Conservation (phyloP, 2,797 vertebrate species). For the Spondyliosoma cantharus region DNA sequence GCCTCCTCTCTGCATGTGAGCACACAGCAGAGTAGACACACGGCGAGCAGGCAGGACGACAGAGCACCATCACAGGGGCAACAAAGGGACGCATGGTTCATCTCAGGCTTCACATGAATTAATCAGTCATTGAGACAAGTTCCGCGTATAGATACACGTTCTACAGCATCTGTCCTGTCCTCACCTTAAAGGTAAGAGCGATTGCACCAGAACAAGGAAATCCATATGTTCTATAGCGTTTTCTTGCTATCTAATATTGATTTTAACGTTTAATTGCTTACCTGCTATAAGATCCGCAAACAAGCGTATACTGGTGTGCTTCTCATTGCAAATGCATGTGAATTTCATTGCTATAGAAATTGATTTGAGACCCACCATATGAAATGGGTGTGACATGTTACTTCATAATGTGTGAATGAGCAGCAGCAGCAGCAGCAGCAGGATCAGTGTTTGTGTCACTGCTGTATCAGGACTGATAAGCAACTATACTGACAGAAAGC, state of each 20-base stretch:
- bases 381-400: constrained; percentile 79
- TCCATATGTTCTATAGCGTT: not conserved
- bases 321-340: not conserved
- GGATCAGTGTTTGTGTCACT: constrained; percentile 9
- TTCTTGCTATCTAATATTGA: not conserved
- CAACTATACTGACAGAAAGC: constrained; percentile 10
- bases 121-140: constrained; percentile 48
- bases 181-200: constrained; percentile 71
- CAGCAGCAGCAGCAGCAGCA: constrained; percentile 48
- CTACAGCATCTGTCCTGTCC: constrained; percentile 50
- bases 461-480: constrained; percentile 26
- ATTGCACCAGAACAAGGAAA: constrained; percentile 11
- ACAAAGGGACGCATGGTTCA: constrained; percentile 74
- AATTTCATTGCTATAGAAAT: constrained; percentile 13
- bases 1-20: constrained; percentile 71
- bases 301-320: not conserved
- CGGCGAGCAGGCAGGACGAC: constrained; percentile 38
- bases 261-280: constrained; percentile 10
- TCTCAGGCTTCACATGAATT: constrained; percentile 55
- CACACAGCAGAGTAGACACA: constrained; percentile 60
- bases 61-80: constrained; percentile 61
- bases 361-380: constrained; percentile 29
- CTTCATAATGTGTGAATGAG: constrained; percentile 47
- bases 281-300: not conserved
- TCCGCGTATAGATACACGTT: constrained; percentile 20